Base-by-base conservation (phyloP, 2,888 invertebrate species). In the Campoplex capitator region DNA sequence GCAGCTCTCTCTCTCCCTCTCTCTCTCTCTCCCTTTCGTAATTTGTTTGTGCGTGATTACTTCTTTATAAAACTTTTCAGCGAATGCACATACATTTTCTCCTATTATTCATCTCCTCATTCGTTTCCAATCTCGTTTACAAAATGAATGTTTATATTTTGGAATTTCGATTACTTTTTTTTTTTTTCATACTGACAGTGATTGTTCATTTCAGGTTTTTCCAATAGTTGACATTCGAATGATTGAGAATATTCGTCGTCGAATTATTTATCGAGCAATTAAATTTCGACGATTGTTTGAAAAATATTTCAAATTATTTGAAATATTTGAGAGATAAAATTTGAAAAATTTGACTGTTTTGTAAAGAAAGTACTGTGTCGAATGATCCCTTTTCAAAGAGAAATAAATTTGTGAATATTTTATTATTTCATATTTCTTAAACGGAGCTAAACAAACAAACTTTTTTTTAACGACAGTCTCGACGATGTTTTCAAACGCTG, bases 11-110 rank as follows among this genome's bases (percentile, higher is more conserved):
- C 23, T 23, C 23, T 23, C 23, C 0, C 23, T 23, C 23, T 23
- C 23, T 23, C 23, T 23, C 23, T 23, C 23, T 16, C 68, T 38
- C 65, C 67, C 65, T 77, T 78, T 68, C 68, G 56, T 42, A 70
- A 78, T 78, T 78, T 78, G 28, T 78, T 78, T 56, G 51, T 67
- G 54, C 42, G 38, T 18, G 68, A 70, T 78, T 68, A 54, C 65
- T 77, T 51, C 65, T 65, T 77, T 48, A 42, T 65, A 51, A 65
- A 67, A 48, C 35, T 32, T 77, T 32, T 51, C 16, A 32, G 4
- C 54, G 11, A 3, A 68, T 42, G 28, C 9, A 28, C 42, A 56
- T 16, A 32, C 23, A 16, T 58, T 45, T 45, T 28, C 35, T 48
- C 58, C 54, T 35, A n/a, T 54, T 68, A 2, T 23, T 38, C 2